A percentile compares a stretch with the other conserved stretches of the same genome.
Conservation (phyloP, 2,888 invertebrate species). For the Lasioglossum zephyrum region DNA sequence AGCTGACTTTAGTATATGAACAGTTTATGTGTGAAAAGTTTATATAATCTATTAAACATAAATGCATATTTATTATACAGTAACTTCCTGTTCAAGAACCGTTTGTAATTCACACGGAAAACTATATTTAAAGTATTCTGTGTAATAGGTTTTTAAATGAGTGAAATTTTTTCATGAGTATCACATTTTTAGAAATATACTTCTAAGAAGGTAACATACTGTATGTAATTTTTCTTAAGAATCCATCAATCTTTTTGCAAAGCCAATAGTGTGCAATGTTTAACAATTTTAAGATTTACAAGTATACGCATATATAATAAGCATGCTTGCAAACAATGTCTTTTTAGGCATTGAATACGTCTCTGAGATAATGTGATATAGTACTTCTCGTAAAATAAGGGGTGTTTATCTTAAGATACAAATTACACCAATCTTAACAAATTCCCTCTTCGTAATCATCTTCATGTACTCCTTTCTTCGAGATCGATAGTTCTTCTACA, state of each 20-base stretch:
- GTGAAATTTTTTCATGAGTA: slow-evolving; percentile 12
- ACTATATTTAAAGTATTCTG: slow-evolving; percentile 22
- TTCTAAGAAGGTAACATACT: slow-evolving; percentile 17
- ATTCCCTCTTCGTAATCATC: slow-evolving; percentile 60
- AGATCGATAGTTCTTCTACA: slow-evolving; percentile 28
- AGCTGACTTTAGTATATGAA: slow-evolving; percentile 25
- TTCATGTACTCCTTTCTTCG: slow-evolving; percentile 24
- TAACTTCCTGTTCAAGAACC: background rate
- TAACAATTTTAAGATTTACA: slow-evolving; percentile 31
- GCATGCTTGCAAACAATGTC: slow-evolving; percentile 29
- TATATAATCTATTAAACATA: slow-evolving; percentile 30
- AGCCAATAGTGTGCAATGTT: slow-evolving; percentile 26
- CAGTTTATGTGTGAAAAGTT: slow-evolving; percentile 7
- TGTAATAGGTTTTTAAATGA: slow-evolving; percentile 25
- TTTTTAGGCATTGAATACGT: slow-evolving; percentile 36
- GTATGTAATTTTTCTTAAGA: slow-evolving; percentile 12
- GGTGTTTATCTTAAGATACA: slow-evolving; percentile 30
- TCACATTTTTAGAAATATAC: slow-evolving; percentile 27
- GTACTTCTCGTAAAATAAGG: slow-evolving; percentile 43
- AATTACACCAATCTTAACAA: slow-evolving; percentile 34
- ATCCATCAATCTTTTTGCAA: slow-evolving; percentile 17
- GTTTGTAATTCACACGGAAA: background rate
- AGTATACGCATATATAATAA: slow-evolving; percentile 28
- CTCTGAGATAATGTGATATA: slow-evolving; percentile 37
- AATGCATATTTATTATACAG: slow-evolving; percentile 50